Evolutionary conservation across 2,113 vertebrate species (phyloP), one percentile per base, ranked within the genome.

Genomic region (Callorhinus ursinus): DNA sequence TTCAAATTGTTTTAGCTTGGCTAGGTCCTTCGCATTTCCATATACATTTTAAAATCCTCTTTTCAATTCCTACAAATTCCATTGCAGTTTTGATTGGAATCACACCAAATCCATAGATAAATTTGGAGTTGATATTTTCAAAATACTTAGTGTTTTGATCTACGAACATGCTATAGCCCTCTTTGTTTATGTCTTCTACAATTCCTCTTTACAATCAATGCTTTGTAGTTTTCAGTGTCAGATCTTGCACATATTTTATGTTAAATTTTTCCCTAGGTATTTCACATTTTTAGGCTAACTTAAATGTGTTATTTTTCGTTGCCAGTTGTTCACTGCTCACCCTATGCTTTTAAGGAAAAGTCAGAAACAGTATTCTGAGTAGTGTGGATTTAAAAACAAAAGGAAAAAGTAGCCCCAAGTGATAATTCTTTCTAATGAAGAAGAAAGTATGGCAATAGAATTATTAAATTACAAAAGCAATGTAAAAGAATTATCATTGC

Each of bases 1-100:
- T 93, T 95, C 61, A 61, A 80, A 79, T n/a, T 92, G 76, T 85
- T 85, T 88, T 80, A 71, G 46, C 21, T 93, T 95, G 33, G 31
- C 67, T 80, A 95, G 4, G 22, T 86, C 57, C 18, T 81, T 83
- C 59, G 55, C 42, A 80, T 65, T 71, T 95, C 19, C 36, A 81
- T 81, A 36, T 39, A 22, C 16, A 76, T 67, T 79, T 95, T 61
- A 74, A 19, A 95, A 67, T 88, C 2, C 57, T 88, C 18, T 85
- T 91, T 96, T 72, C 21, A 82, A 28, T 93, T 72, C 93, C 67
- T 42, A 65, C 53, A 18, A 39, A 77, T 13, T 42, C 7, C 15
- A 88, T 18, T 77, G 5, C 3, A 28, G 36, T 81, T 67, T 55
- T 93, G 49, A 80, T 24, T 90, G 55, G 22, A 77, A 33, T 93